phyloP scores from a whole-genome alignment of 1,140 invertebrate genomes.

The Sipha flava region DNA sequence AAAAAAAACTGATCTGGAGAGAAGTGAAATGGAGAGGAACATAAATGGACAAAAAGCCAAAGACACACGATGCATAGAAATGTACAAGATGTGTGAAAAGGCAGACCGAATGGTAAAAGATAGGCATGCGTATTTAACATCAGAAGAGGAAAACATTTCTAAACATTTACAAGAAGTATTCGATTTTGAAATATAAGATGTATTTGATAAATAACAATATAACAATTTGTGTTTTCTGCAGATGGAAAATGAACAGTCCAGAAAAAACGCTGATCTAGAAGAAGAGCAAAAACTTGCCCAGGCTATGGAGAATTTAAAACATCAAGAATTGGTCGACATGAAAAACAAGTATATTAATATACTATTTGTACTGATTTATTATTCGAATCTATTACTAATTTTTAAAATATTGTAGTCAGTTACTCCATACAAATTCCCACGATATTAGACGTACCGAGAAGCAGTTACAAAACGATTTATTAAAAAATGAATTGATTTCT shows the following conservation, averaged over 20 bases:
- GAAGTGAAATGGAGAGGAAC: not conserved
- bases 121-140: not conserved
- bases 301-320: not conserved
- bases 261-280: not conserved
- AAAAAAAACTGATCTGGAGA: not conserved
- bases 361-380: not conserved
- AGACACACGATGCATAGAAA: not conserved
- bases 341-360: not conserved
- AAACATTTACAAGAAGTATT: not conserved
- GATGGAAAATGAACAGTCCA: not conserved
- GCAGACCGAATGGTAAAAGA: not conserved
- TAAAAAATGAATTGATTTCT: not conserved
- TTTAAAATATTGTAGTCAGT: not conserved
- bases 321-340: not conserved
- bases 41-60: not conserved
- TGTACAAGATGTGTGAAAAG: not conserved
- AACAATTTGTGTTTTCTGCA: not conserved
- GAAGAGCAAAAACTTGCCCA: conserved; percentile 11
- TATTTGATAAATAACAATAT: not conserved
- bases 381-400: not conserved
- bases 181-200: not conserved
- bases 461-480: not conserved
- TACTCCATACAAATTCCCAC: not conserved
- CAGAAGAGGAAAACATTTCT: not conserved
- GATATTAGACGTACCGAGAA: not conserved